Conservation (phyloP, 2,113 vertebrate species). For the Tachuris rubrigastra region DNA sequence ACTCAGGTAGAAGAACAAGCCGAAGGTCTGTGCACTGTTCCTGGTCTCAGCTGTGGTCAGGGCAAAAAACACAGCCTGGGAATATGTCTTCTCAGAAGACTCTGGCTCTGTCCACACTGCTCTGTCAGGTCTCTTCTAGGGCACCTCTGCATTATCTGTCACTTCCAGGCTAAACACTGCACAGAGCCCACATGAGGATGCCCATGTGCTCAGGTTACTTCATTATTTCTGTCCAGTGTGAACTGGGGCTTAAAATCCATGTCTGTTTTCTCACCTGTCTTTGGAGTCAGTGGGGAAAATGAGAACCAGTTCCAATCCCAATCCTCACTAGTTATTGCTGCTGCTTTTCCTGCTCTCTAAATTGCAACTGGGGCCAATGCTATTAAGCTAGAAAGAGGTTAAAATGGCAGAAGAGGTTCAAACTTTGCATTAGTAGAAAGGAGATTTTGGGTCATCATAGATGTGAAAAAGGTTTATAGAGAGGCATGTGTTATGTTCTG, state of each 20-base stretch:
- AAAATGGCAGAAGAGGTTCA: background rate
- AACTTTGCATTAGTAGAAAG: background rate
- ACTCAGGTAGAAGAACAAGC: background rate
- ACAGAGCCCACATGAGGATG: background rate
- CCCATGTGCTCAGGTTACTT: accelerated
- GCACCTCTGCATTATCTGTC: background rate
- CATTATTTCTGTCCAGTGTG: background rate
- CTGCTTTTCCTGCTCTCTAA: background rate
- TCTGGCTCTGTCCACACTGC: background rate
- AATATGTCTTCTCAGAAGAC: background rate
- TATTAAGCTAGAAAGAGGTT: background rate
- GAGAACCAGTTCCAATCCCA: background rate
- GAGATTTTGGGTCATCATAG: background rate
- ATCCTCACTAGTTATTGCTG: background rate
- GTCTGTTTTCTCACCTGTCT: background rate
- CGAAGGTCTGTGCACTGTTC: background rate
- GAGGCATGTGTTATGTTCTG: background rate
- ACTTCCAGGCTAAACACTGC: background rate
- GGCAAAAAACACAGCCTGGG: background rate
- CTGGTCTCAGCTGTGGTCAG: background rate
- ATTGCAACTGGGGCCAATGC: background rate
- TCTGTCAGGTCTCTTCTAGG: background rate
- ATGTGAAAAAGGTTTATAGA: background rate
- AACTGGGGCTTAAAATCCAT: background rate
- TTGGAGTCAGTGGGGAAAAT: background rate